Percentiles rank a stretch among this genome's conserved stretches.
Evolutionary conservation across 2,888 invertebrate genomes (phyloP).

Genomic region (Hirudinaria manillensis): DNA sequence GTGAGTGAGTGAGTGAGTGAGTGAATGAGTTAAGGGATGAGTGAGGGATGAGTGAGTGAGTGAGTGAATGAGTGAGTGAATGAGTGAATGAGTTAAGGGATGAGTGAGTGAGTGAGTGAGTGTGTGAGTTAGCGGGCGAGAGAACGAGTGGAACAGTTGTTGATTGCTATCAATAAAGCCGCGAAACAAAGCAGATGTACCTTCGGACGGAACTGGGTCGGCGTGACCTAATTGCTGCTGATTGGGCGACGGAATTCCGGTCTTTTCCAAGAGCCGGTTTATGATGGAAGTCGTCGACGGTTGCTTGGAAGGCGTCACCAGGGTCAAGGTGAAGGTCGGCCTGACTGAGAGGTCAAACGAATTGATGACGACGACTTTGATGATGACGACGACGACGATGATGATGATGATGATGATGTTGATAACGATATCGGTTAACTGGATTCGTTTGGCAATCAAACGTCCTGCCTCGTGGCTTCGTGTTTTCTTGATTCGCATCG

Average conservation of each 20-base stretch:
- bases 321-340: background rate
- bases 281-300: background rate
- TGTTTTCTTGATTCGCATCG: no score
- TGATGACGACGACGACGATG: conserved; percentile 27
- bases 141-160: background rate
- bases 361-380: conserved; percentile 21
- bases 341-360: background rate
- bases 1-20: background rate
- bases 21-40: background rate
- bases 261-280: background rate
- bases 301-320: conserved; percentile 2
- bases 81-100: background rate
- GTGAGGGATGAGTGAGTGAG: background rate
- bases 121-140: background rate
- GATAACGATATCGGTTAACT: background rate
- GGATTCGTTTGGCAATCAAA: background rate
- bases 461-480: no score
- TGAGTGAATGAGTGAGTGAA: background rate
- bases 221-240: background rate
- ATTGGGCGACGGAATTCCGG: conserved; percentile 6
- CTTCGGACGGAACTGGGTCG: conserved; percentile 8
- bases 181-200: background rate
- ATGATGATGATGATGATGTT: conserved; percentile 23
- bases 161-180: background rate
- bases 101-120: background rate